These are phyloP conservation scores for Volucella inflata DNA, from an alignment of 2,888 invertebrate species.

Conservation along the genomic window DNA sequence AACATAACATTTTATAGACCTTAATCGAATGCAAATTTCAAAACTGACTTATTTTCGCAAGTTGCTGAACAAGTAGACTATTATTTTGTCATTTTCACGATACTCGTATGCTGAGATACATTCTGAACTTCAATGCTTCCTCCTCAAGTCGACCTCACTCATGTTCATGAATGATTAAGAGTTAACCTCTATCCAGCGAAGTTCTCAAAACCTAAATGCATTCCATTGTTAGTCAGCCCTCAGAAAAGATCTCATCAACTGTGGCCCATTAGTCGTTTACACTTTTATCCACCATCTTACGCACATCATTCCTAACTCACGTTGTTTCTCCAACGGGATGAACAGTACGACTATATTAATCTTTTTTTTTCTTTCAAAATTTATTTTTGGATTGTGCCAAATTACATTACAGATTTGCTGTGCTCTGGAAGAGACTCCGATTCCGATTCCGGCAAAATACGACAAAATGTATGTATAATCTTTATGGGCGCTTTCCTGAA, in stretches of 20 bases:
- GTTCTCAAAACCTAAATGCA: background rate
- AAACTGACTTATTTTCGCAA: too few relatives aligned
- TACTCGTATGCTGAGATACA: too few relatives aligned
- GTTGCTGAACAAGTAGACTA: too few relatives aligned
- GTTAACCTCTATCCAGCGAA: background rate
- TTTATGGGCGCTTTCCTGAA: slow-evolving; percentile 58
- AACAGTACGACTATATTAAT: slow-evolving; percentile 52
- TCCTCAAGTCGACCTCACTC: too few relatives aligned
- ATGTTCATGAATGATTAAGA: background rate
- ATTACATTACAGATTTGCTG: slow-evolving; percentile 54
- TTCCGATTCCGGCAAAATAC: slow-evolving; percentile 51
- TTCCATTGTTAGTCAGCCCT: background rate
- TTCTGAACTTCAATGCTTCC: too few relatives aligned
- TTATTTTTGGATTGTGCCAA: slow-evolving; percentile 64
- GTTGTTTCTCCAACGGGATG: slow-evolving; percentile 17
- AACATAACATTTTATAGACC: too few relatives aligned
- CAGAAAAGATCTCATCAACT: background rate
- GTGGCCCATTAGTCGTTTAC: slow-evolving; percentile 10
- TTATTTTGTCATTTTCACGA: too few relatives aligned
- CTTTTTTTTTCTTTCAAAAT: slow-evolving; percentile 62
- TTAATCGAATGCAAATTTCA: too few relatives aligned
- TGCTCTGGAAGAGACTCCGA: slow-evolving; percentile 48
- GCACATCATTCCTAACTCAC: slow-evolving; percentile 27
- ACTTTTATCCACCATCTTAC: background rate
- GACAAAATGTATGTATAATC: slow-evolving; percentile 66